Conservation (phyloP, 2,797 vertebrate species). For the Gymnoscopelus braueri region DNA sequence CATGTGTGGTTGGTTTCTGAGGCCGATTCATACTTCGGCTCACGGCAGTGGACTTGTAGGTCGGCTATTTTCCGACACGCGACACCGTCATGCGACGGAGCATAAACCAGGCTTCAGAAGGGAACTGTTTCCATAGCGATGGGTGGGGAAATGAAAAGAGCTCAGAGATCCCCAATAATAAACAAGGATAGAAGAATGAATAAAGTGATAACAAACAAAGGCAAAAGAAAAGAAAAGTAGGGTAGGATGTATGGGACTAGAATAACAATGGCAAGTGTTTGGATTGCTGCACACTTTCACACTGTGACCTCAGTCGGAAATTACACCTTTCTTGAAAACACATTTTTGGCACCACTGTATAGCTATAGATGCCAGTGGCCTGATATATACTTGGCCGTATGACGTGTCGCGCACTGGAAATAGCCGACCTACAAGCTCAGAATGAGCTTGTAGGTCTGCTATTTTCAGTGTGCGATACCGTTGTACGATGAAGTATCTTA, state of each 20-base stretch:
- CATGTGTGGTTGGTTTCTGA: slow-evolving; percentile 62
- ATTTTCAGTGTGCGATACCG: too few species aligned
- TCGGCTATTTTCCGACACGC: too few species aligned
- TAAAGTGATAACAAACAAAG: slow-evolving; percentile 56
- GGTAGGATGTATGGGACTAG: slow-evolving; percentile 40
- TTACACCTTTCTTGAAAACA: slow-evolving; percentile 51
- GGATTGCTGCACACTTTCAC: slow-evolving; percentile 25
- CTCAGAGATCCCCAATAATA: slow-evolving; percentile 66
- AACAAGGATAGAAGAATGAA: slow-evolving; percentile 69
- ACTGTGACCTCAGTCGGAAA: slow-evolving; percentile 61
- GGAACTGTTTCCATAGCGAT: slow-evolving; percentile 43
- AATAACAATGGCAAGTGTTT: slow-evolving; percentile 61
- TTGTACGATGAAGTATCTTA: too few species aligned
- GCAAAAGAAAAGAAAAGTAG: slow-evolving; percentile 53
- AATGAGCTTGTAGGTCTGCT: too few species aligned
- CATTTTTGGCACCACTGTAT: neutral
- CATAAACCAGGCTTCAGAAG: neutral
- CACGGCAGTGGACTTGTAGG: too few species aligned
- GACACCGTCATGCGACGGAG: neutral
- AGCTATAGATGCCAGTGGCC: too few species aligned
- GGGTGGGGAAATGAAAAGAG: slow-evolving; percentile 71
- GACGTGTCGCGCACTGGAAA: too few species aligned
- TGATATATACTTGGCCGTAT: too few species aligned
- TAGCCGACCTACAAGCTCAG: too few species aligned
- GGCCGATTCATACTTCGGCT: too few species aligned